A percentile compares a stretch with the other conserved stretches of the same genome.
phyloP scores from a whole-genome alignment of 2,888 invertebrate species.

The Platypus cylindrus region DNA sequence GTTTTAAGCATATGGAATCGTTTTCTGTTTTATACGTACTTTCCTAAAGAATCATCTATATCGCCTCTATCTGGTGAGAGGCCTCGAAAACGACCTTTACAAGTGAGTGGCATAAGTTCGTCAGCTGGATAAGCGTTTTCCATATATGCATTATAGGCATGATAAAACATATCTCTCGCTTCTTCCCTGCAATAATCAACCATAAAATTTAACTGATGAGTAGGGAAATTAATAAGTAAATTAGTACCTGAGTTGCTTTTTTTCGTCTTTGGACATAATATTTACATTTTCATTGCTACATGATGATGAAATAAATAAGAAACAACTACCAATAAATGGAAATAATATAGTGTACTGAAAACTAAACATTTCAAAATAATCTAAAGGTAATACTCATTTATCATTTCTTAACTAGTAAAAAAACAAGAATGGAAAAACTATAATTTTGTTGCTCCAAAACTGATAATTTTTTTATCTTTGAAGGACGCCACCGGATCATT shows the following conservation, averaged over 20 bases:
- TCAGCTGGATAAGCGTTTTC: constrained; percentile 96
- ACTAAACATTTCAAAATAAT: constrained; percentile 23
- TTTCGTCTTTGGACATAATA: constrained; percentile 21
- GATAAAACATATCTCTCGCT: constrained; percentile 90
- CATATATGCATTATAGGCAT: constrained; percentile 93
- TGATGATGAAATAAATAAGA: constrained; percentile 15
- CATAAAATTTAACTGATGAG: not conserved
- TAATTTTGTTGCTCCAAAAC: no score
- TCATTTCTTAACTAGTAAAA: constrained; percentile 21
- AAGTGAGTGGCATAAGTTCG: constrained; percentile 94
- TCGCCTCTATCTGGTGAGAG: constrained; percentile 86
- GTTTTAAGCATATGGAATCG: no score
- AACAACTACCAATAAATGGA: constrained; percentile 16
- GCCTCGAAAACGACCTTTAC: constrained; percentile 83
- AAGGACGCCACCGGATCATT: constrained; percentile 4
- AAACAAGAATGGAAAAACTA: no score
- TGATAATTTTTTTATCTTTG: constrained; percentile 6
- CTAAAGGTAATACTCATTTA: constrained; percentile 23
- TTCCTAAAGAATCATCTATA: constrained; percentile 92
- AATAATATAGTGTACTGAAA: no score
- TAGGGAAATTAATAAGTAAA: no score
- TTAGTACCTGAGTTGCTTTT: constrained; percentile 20
- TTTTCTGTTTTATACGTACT: constrained; percentile 73
- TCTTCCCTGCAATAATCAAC: constrained; percentile 53
- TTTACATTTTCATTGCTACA: constrained; percentile 19